Percentiles rank a stretch among this genome's conserved stretches.
These are phyloP conservation scores for Orius laevigatus DNA, from an alignment of 1,140 invertebrate genomes.

Conservation along the genomic window DNA sequence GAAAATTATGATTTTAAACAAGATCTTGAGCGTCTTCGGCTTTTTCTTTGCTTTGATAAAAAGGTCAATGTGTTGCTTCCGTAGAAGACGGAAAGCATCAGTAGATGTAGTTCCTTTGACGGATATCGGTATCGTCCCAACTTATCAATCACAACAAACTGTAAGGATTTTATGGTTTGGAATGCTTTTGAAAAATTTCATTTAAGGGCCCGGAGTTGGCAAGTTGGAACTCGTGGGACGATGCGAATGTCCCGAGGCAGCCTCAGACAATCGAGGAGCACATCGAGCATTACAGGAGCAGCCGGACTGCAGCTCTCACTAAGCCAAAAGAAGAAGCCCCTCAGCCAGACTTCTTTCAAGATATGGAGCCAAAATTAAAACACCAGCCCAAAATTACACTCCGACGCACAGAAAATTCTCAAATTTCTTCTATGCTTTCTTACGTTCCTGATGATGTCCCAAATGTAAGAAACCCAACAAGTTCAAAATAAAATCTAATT, in stretches of 20 bases:
- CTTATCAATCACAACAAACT: slow-evolving; percentile 16
- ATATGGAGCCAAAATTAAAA: slow-evolving; percentile 10
- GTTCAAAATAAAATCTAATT: not conserved
- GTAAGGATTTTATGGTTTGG: not conserved
- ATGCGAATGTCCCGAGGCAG: slow-evolving; percentile 22
- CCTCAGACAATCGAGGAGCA: slow-evolving; percentile 34
- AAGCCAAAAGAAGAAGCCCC: slow-evolving; percentile 25
- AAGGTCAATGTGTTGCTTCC: slow-evolving; percentile 36
- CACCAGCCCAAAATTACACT: too few species aligned
- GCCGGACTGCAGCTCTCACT: slow-evolving; percentile 24
- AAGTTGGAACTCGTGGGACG: slow-evolving; percentile 33
- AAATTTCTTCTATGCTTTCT: slow-evolving; percentile 1
- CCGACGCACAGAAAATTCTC: slow-evolving; percentile 7
- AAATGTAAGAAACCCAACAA: not conserved
- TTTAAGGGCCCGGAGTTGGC: slow-evolving; percentile 19
- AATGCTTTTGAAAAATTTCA: not conserved
- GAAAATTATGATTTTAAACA: slow-evolving; percentile 23
- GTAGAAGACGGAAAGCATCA: slow-evolving; percentile 31
- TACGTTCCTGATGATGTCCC: not conserved
- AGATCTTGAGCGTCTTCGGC: slow-evolving; percentile 32
- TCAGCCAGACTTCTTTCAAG: slow-evolving; percentile 32
- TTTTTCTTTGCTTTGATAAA: slow-evolving; percentile 31
- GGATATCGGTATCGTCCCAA: slow-evolving; percentile 31
- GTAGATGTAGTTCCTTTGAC: slow-evolving; percentile 34
- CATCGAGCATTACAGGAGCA: slow-evolving; percentile 32